Base-by-base conservation (phyloP, 2,797 vertebrate species). In the Tenualosa thibaudeaui region DNA sequence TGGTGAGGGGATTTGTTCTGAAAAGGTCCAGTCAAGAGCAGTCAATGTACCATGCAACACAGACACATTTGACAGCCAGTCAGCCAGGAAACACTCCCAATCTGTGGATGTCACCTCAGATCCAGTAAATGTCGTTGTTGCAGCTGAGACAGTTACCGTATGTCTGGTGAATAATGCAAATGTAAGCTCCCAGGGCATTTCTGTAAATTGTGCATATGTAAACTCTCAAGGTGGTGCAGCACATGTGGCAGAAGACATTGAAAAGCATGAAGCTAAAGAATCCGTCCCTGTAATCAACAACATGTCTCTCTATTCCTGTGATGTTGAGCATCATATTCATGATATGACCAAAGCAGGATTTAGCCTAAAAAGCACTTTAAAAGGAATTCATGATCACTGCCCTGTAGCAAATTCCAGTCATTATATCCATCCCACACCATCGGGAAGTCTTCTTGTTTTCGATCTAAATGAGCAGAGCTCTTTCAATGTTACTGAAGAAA, bases 281-380 rank as follows among this genome's bases (percentile, higher is more conserved):
- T 71, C 65, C 0, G 2, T 31, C 65, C 12, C 15, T 31, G 13
- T 17, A 19, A 19, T 46, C 19, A 46, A 43, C 22, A 78, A 43
- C 13, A 19, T 78, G 71, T 19, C 37, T 43, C 71, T 46, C 40
- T 22, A 4, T 46, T 78, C 71, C 37, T 46, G 37, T 78, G 19
- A 78, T 78, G 40, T 43, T 78, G 5, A 46, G 22, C 17, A 46
- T 78, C 37, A 22, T 78, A 31, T 71, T 37, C 65, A 71, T 17
- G 65, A 71, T 71, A 17, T 26, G 26, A 13, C 65, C 15, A 6
- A 78, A 40, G 40, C 71, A 46, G 71, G 40, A 46, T 46, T 78
- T 26, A 56, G 26, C n/a, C 31, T 19, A 22, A 58, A 22, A 54
- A 82, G 26, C 31, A 82, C 81, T 54, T 82, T 82, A 56, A 82